These are phyloP conservation scores for Anolis carolinensis DNA, from an alignment of 2,113 vertebrate species.

Conservation along the genomic window DNA sequence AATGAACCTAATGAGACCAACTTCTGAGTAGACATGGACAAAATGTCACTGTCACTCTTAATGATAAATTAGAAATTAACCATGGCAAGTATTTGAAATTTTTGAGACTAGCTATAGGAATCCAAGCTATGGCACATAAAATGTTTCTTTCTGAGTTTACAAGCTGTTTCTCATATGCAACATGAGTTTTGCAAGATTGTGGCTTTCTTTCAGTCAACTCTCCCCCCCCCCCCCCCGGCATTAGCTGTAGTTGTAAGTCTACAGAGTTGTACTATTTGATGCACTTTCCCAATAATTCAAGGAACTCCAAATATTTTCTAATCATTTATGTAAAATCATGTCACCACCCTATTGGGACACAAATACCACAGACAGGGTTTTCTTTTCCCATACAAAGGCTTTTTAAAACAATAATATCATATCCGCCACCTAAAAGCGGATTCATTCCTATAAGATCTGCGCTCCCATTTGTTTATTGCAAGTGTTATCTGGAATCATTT, in stretches of 20 bases:
- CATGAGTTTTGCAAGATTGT: conserved; percentile 22
- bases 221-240: not conserved
- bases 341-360: not conserved
- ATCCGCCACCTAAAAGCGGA: not conserved
- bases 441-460: not conserved
- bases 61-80: not conserved
- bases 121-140: too few relatives aligned
- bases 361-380: too few relatives aligned
- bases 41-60: not conserved
- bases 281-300: not conserved
- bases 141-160: not conserved
- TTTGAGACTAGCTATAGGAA: not conserved
- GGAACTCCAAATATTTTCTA: conserved; percentile 4
- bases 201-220: conserved; percentile 16
- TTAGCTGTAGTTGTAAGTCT: conserved; percentile 11
- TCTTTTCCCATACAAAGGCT: not conserved
- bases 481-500: too few relatives aligned
- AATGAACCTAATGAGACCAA: too few relatives aligned
- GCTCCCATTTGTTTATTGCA: too few relatives aligned
- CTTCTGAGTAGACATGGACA: too few relatives aligned
- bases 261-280: not conserved
- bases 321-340: not conserved
- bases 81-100: not conserved
- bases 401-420: not conserved
- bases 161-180: not conserved